Percentiles rank a stretch among this genome's conserved stretches.
phyloP scores from a whole-genome alignment of 2,113 vertebrate species.

The Bolborhynchus lineola region DNA sequence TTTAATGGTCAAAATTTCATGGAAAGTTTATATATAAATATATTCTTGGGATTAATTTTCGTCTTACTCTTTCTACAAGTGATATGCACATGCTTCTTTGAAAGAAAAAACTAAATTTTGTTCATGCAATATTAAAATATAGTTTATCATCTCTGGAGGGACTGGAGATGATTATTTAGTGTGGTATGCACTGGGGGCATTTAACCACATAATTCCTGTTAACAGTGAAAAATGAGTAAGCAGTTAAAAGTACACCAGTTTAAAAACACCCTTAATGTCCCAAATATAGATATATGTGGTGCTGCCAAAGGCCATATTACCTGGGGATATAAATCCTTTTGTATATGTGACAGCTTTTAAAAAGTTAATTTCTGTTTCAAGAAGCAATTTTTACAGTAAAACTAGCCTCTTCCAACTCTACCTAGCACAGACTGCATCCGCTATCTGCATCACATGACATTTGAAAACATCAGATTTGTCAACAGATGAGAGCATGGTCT shows the following conservation, averaged over 20 bases:
- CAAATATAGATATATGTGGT: not conserved
- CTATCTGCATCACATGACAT: not conserved
- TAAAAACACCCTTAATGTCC: not conserved
- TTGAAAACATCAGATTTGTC: not conserved
- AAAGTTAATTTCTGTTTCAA: not conserved
- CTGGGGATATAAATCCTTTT: not conserved
- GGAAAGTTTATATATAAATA: not conserved
- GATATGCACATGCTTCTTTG: not conserved
- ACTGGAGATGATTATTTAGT: not conserved
- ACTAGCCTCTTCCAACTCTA: not conserved
- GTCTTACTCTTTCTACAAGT: not conserved
- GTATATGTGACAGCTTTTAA: not conserved
- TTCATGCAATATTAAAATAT: not conserved
- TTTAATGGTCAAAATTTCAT: slow-evolving; percentile 28
- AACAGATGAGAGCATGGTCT: not conserved
- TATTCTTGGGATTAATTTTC: not conserved
- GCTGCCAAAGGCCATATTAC: not conserved
- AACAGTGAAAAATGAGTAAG: not conserved
- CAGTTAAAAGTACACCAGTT: not conserved
- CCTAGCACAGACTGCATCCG: not conserved
- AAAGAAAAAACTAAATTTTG: not conserved
- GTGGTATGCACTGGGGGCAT: not conserved
- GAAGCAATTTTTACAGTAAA: not conserved
- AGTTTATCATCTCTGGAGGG: not conserved
- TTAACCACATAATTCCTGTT: not conserved